These are phyloP conservation scores for Myopa tessellatipennis DNA, from an alignment of 2,888 invertebrate species.

Conservation along the genomic window DNA sequence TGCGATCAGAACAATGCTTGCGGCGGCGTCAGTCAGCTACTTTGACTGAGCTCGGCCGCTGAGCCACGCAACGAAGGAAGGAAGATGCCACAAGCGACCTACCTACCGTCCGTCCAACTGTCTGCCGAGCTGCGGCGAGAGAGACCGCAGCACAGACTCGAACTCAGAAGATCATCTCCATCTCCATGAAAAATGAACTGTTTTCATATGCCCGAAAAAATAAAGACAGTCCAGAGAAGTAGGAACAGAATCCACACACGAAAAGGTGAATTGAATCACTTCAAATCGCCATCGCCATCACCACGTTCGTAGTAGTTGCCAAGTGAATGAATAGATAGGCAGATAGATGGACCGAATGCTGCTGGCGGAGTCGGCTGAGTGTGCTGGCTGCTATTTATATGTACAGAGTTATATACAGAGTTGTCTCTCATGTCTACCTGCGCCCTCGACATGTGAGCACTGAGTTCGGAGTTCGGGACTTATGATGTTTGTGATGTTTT, in stretches of 20 bases:
- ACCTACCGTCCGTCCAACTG: background rate
- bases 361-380: background rate
- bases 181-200: constrained; percentile 2
- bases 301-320: background rate
- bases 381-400: background rate
- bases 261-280: constrained; percentile 34
- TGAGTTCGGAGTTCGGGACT: constrained; percentile 1
- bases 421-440: constrained; percentile 9
- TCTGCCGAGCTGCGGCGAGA: constrained; percentile 9
- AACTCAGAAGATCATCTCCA: constrained; percentile 29
- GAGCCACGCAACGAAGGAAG: constrained; percentile 21
- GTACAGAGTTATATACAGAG: background rate
- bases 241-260: background rate
- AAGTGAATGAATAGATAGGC: background rate
- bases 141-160: constrained; percentile 20
- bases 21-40: constrained; percentile 31
- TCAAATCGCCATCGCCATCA: constrained; percentile 19
- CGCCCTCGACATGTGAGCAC: background rate
- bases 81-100: constrained; percentile 23
- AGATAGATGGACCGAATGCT: constrained; percentile 12
- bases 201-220: constrained; percentile 32
- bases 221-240: background rate
- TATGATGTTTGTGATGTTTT: constrained; percentile 6
- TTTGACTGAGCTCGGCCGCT: constrained; percentile 39
- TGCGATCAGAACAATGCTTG: constrained; percentile 37